phyloP scores from a whole-genome alignment of 1,140 invertebrate genomes.

The Phenacoccus solenopsis region DNA sequence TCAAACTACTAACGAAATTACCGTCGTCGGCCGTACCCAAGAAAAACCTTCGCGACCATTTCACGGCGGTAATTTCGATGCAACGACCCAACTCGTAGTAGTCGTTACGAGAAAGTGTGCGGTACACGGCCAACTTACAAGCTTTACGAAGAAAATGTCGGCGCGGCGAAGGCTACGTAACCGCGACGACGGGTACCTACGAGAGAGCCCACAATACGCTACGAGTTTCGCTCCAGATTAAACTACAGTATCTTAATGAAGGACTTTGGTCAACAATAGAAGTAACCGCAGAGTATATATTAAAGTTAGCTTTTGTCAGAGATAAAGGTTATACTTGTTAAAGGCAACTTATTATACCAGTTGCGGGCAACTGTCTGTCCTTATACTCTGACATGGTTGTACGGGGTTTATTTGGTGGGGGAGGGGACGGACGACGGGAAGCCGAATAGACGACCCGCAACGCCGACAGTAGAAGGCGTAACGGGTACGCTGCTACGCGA shows the following conservation, averaged over 20 bases:
- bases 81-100: no score
- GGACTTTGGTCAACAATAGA: neutral
- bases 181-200: neutral
- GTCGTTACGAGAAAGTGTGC: no score
- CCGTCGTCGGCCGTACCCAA: no score
- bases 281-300: conserved; percentile 1
- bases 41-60: neutral
- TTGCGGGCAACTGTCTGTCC: neutral
- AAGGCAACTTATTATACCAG: neutral
- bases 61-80: neutral
- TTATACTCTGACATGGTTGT: neutral
- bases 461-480: neutral
- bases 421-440: neutral
- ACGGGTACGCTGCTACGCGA: neutral
- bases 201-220: neutral
- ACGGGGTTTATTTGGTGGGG: neutral
- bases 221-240: neutral
- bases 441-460: neutral
- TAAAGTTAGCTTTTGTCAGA: neutral
- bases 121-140: no score
- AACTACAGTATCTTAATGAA: neutral
- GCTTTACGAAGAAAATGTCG: no score
- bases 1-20: neutral
- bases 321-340: conserved; percentile 2
- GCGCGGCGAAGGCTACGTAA: neutral